Evolutionary conservation across 2,113 vertebrate species (phyloP).

Genomic region (Megaceryle maxima): DNA sequence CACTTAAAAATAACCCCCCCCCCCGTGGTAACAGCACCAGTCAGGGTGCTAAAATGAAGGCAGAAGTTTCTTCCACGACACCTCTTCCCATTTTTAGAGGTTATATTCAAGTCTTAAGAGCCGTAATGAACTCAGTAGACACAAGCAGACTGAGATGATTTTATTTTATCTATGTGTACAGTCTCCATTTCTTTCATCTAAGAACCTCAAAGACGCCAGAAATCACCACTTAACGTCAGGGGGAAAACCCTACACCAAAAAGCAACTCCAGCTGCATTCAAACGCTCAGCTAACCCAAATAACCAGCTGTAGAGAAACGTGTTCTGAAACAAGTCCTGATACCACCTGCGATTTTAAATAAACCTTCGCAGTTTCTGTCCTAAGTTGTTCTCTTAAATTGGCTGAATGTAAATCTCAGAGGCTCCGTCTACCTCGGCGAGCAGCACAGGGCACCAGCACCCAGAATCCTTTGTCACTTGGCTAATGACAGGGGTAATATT

Average conservation of each 20-base stretch:
- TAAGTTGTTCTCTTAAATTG: rapidly evolving
- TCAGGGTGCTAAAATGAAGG: neutral
- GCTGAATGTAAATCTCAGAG: neutral
- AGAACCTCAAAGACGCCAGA: neutral
- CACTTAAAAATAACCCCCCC: neutral
- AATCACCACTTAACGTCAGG: neutral
- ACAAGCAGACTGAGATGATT: neutral
- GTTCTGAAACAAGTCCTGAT: neutral
- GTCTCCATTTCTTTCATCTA: neutral
- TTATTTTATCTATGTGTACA: neutral
- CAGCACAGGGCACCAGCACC: neutral
- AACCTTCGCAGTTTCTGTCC: neutral
- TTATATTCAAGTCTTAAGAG: neutral
- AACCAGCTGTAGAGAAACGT: neutral
- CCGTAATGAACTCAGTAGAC: neutral
- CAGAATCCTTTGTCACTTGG: neutral
- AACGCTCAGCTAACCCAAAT: neutral
- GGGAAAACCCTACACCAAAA: neutral
- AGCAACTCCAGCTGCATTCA: neutral
- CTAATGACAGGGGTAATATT: neutral
- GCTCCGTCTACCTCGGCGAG: rapidly evolving
- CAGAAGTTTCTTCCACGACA: neutral
- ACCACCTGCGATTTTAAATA: conserved; percentile 1
- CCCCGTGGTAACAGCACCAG: neutral
- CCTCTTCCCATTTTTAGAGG: neutral